These are phyloP conservation scores for Wiebesia pumilae DNA, from an alignment of 1,140 invertebrate species.

Conservation along the genomic window DNA sequence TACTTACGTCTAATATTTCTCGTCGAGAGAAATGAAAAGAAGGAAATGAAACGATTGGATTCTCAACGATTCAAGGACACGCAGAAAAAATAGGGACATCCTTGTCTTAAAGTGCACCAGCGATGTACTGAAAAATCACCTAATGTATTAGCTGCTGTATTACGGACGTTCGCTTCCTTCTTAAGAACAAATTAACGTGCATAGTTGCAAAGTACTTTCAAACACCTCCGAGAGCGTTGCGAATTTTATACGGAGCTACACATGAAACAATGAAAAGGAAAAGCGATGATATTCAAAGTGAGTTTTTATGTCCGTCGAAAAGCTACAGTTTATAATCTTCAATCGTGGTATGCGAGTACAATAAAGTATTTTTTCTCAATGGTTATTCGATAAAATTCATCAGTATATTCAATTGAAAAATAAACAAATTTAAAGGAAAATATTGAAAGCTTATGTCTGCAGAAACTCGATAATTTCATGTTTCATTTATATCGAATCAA, in stretches of 20 bases:
- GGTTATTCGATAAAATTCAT: background rate
- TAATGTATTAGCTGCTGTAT: too few species aligned
- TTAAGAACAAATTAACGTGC: too few species aligned
- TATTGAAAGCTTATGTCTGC: background rate
- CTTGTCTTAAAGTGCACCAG: background rate
- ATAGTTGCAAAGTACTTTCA: too few species aligned
- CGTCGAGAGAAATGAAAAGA: background rate
- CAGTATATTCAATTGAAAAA: background rate
- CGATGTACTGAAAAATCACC: background rate
- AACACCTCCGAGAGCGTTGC: background rate
- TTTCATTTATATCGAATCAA: too few species aligned
- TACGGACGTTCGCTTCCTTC: too few species aligned
- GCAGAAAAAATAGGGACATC: background rate
- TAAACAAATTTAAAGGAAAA: background rate
- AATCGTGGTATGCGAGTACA: background rate
- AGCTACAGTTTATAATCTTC: background rate
- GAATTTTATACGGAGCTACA: background rate
- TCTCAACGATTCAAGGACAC: background rate
- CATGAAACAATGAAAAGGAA: background rate
- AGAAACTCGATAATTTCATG: too few species aligned
- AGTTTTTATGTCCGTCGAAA: background rate
- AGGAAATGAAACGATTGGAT: background rate
- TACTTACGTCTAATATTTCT: slow-evolving; percentile 18
- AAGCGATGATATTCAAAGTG: background rate
- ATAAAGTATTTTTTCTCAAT: background rate